These are phyloP conservation scores for Micromesistius poutassou DNA, from an alignment of 2,797 vertebrate genomes.

Conservation along the genomic window DNA sequence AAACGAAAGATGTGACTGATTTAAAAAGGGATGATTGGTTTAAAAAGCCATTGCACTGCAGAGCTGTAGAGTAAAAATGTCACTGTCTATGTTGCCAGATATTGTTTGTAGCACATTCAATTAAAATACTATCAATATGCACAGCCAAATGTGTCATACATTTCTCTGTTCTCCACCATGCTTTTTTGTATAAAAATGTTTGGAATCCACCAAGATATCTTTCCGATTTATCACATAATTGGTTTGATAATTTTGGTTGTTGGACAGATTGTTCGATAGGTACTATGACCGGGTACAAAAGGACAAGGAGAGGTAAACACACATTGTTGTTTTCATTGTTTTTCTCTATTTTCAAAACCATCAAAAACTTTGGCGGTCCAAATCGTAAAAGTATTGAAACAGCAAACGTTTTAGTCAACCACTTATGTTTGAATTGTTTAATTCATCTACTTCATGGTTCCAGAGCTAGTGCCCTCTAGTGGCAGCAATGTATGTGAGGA, in stretches of 20 bases:
- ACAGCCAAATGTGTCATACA: neutral
- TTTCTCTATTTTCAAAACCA: neutral
- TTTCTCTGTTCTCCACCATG: neutral
- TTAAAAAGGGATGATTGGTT: conserved; percentile 19
- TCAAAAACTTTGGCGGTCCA: neutral
- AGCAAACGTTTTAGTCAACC: neutral
- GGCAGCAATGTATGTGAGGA: conserved; percentile 17
- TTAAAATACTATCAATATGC: conserved; percentile 1
- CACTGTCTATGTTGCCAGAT: neutral
- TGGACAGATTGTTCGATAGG: too few relatives aligned
- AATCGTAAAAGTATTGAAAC: neutral
- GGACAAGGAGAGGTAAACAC: neutral
- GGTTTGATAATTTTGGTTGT: too few relatives aligned
- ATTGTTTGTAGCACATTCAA: neutral
- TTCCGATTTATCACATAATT: neutral
- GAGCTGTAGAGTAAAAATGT: neutral
- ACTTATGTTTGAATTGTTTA: neutral
- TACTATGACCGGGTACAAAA: too few relatives aligned
- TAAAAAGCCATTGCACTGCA: conserved; percentile 25
- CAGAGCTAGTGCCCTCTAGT: conserved; percentile 40
- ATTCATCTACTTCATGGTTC: neutral
- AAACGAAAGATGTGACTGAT: conserved; percentile 2
- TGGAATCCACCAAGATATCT: neutral
- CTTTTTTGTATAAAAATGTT: neutral
- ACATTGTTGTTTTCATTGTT: too few relatives aligned